These are phyloP conservation scores for Byasa hedistus DNA, from an alignment of 2,888 invertebrate species.

Conservation along the genomic window DNA sequence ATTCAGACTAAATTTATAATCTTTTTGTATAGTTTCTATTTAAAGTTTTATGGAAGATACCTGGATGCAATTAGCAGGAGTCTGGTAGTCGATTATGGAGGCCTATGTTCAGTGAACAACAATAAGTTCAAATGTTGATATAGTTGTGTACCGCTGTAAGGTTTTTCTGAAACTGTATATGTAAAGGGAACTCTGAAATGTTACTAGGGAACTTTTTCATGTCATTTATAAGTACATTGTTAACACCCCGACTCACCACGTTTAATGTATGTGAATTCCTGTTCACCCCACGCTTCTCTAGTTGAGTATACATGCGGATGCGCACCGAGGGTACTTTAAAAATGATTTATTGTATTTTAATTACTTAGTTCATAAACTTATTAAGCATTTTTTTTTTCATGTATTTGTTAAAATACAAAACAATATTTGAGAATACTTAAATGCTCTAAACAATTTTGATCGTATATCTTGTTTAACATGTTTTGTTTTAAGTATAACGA, in stretches of 20 bases:
- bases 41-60: too few species aligned
- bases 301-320: constrained; percentile 2
- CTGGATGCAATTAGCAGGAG: too few species aligned
- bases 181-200: constrained; percentile 18
- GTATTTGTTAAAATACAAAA: background rate
- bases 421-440: too few species aligned
- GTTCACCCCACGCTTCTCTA: constrained; percentile 10
- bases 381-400: background rate
- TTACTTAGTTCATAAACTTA: constrained; percentile 1
- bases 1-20: too few species aligned
- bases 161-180: background rate
- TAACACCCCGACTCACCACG: constrained; percentile 40
- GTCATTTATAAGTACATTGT: constrained; percentile 61
- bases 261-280: constrained; percentile 17
- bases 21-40: too few species aligned
- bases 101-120: too few species aligned
- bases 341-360: constrained; percentile 21
- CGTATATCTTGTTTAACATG: too few species aligned
- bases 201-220: constrained; percentile 41
- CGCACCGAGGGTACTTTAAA: constrained; percentile 6
- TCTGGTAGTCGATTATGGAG: too few species aligned
- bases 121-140: too few species aligned
- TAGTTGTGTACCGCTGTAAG: too few species aligned
- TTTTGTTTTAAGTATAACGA: too few species aligned
- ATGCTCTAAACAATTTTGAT: too few species aligned